A percentile compares a stretch with the other conserved stretches of the same genome.
phyloP scores from a whole-genome alignment of 2,888 invertebrate genomes.

The Disparrhopalites patrizii region DNA sequence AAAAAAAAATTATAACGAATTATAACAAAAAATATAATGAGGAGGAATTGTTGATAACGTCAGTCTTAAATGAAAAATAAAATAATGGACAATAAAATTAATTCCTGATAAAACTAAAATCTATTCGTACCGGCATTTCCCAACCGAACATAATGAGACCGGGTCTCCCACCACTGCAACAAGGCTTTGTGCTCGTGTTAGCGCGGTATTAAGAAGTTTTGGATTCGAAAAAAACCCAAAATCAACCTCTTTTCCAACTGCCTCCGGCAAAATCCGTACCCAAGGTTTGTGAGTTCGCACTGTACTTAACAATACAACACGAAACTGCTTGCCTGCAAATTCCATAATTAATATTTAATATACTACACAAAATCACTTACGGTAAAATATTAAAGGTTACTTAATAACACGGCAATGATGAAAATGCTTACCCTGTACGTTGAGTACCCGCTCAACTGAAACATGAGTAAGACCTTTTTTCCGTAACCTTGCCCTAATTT shows the following conservation, averaged over 20 bases:
- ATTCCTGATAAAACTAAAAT: too few species aligned
- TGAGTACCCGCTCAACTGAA: slow-evolving; percentile 75
- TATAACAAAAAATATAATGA: slow-evolving; percentile 5
- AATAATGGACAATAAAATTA: slow-evolving; percentile 5
- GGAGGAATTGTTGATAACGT: slow-evolving; percentile 1
- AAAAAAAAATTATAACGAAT: slow-evolving; percentile 10
- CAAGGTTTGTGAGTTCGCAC: slow-evolving; percentile 72
- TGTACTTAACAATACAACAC: slow-evolving; percentile 74
- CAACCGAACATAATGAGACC: slow-evolving; percentile 72
- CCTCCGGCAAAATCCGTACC: slow-evolving; percentile 53
- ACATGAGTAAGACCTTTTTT: slow-evolving; percentile 69
- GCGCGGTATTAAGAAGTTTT: slow-evolving; percentile 75
- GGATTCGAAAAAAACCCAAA: slow-evolving; percentile 79
- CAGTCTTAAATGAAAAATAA: neutral
- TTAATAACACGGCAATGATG: neutral
- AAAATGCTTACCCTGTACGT: slow-evolving; percentile 65
- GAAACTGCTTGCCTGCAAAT: slow-evolving; percentile 68
- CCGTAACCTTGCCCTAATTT: slow-evolving; percentile 70
- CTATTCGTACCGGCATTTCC: slow-evolving; percentile 66
- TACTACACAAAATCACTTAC: too few species aligned
- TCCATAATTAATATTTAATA: too few species aligned
- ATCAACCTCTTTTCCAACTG: slow-evolving; percentile 60
- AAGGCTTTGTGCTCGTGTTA: slow-evolving; percentile 74
- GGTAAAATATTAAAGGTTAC: neutral
- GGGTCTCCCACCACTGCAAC: slow-evolving; percentile 83